Evolutionary conservation across 1,140 invertebrate species (phyloP), one percentile per base, ranked within the genome.

Genomic region (Procambarus virginalis): DNA sequence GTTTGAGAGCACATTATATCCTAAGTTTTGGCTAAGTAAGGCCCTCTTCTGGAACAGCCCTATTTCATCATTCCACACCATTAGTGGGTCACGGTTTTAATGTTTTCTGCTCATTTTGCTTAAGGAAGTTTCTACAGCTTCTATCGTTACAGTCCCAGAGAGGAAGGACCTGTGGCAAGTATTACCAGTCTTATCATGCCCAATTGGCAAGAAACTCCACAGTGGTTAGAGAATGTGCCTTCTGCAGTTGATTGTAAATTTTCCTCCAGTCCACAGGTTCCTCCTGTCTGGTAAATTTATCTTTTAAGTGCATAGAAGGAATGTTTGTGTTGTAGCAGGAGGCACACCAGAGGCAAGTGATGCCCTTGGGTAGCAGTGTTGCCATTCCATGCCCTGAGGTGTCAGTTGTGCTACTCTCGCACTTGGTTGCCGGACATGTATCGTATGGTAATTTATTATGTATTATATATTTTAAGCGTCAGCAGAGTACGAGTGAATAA

Each of bases 221-320:
- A 81, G 75, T 89, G 80, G 87, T 89, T 89, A 46, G 48, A 89
- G 22, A 84, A 89, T 73, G 87, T 89, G 87, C 87, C 87, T 89
- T 89, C 87, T 81, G 87, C 87, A 89, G 87, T 83, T 83, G 58
- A 73, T 84, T 89, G 51, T 83, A 77, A 89, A 89, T 83, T 75
- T 10, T 83, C 60, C 51, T 12, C 77, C n/a, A 55, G 73, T 83
- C 81, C 87, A 83, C 87, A 84, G 87, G 87, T 89, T 81, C 87
- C 75, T 89, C 87, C 87, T 89, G 51, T 89, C 80, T 76, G 87
- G 81, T 89, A 45, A 78, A 89, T 20, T 82, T 89, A 89, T 78
- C 34, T 89, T 68, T 60, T 89, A 89, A 64, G 68, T 84, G 87
- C 87, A 83, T 89, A 82, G 86, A 81, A 73, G 73, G 73, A 76